Evolutionary conservation across 2,888 invertebrate genomes (phyloP).

Genomic region (Agriotes lineatus): DNA sequence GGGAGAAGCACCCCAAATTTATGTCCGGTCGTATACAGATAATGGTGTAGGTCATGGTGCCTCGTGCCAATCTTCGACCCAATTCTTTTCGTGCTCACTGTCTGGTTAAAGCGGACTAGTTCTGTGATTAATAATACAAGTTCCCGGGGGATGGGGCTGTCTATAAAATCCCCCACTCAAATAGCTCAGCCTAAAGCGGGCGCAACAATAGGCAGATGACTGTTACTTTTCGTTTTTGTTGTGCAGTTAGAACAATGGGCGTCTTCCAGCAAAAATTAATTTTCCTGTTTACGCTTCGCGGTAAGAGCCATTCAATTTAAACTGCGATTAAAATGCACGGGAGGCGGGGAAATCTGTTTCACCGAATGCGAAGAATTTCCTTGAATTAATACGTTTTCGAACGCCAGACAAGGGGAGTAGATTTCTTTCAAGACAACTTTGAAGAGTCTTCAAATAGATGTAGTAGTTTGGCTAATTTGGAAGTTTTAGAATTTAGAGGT

Average conservation of each 20-base stretch:
- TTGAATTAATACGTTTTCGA: no score
- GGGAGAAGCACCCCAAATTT: constrained; percentile 25
- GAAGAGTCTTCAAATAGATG: no score
- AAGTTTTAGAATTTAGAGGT: no score
- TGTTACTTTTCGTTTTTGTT: constrained; percentile 24
- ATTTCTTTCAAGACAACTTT: no score
- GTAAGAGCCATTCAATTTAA: constrained; percentile 4
- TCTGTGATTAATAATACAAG: constrained; percentile 20
- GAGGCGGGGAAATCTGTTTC: not conserved
- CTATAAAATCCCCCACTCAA: constrained; percentile 19
- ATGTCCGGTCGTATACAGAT: no score
- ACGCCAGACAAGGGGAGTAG: no score
- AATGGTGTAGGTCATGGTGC: no score
- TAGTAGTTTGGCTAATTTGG: no score
- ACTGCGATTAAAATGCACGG: not conserved
- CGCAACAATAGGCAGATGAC: constrained; percentile 18
- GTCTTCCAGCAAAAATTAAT: constrained; percentile 13
- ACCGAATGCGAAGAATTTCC: not conserved
- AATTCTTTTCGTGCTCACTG: constrained; percentile 25
- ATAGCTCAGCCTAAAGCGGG: constrained; percentile 16
- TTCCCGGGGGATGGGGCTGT: constrained; percentile 1
- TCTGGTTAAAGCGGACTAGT: constrained; percentile 27
- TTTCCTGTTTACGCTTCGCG: constrained; percentile 9
- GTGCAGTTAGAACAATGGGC: constrained; percentile 15
- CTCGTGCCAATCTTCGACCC: constrained; percentile 16